A percentile compares a stretch with the other conserved stretches of the same genome.
phyloP scores from a whole-genome alignment of 2,797 vertebrate genomes.

The Channa striata region DNA sequence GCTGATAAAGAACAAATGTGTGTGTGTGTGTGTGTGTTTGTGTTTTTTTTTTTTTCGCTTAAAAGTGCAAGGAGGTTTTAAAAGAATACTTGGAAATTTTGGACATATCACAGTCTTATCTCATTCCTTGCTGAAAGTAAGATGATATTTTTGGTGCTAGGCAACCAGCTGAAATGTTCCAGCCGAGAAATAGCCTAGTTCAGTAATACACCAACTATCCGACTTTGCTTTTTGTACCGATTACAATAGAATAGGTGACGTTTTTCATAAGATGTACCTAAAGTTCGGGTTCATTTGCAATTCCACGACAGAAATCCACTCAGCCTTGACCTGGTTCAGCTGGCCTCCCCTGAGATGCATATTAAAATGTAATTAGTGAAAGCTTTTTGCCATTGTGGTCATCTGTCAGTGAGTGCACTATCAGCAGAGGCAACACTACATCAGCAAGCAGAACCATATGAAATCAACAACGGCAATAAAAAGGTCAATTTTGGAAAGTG shows the following conservation, averaged over 20 bases:
- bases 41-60: not conserved
- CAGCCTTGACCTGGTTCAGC: constrained; percentile 45
- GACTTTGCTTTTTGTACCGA: too few species aligned
- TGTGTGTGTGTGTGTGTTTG: too few species aligned
- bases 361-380: constrained; percentile 71
- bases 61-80: constrained; percentile 7
- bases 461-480: constrained; percentile 60
- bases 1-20: constrained; percentile 77
- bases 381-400: constrained; percentile 72
- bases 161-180: not conserved
- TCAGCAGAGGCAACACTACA: constrained; percentile 58
- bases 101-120: not conserved
- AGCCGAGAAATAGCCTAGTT: not conserved
- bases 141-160: not conserved
- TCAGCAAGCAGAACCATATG: constrained; percentile 59
- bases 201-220: not conserved
- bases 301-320: constrained; percentile 46
- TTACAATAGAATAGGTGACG: too few species aligned
- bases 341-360: constrained; percentile 54
- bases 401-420: constrained; percentile 56
- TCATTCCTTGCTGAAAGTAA: not conserved
- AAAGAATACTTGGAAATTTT: constrained; percentile 3
- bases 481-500: constrained; percentile 71
- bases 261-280: constrained; percentile 15
- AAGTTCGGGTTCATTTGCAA: constrained; percentile 40